Base-by-base conservation (phyloP, 1,140 invertebrate species). In the Hydropsyche tenuis region DNA sequence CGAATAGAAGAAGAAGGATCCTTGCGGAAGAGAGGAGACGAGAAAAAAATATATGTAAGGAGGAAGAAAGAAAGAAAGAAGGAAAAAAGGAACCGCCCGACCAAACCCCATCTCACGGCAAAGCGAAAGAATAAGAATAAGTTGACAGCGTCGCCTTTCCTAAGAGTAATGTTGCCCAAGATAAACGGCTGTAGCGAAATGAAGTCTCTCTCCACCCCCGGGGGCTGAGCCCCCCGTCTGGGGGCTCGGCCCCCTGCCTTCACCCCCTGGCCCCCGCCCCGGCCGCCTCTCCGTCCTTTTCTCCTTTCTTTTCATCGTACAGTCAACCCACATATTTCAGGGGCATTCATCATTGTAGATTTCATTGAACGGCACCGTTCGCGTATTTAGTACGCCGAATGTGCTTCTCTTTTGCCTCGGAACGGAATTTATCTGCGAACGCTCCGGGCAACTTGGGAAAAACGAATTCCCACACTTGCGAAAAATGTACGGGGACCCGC, bases 141-240 rank as follows among this genome's bases (percentile, higher is more conserved):
- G 85, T 85, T 86, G 85, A 86, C 85, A 85, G 83, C 82, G 85
- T 82, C 85, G 84, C 84, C 82, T 81, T 80, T 75, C 79, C 80
- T 37, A 71, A 84, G 85, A 86, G 80, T 86, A 84, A 86, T 86
- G 85, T 81, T 80, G 78, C 81, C 83, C 81, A 85, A 86, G 84
- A 86, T 86, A 86, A 86, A 86, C 84, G 85, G 83, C 84, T 80
- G 81, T 81, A 82, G 83, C 84, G 84, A 85, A 86, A 86, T 86
- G 85, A 86, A 86, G 84, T 75, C 80, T 77, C 78, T 63, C 69
- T 73, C 56, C 69, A 27, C 51, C 37, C 37, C 56, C 56, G 30
- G 30, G 30, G 30, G 18, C 42, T 60, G 25, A 37, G 63, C 27
- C 63, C 48, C 48, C 64, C 72, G 3, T 27, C n/a, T 42, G 51